These are phyloP conservation scores for Ginglymostoma cirratum DNA, from an alignment of 2,113 vertebrate species.

Conservation along the genomic window DNA sequence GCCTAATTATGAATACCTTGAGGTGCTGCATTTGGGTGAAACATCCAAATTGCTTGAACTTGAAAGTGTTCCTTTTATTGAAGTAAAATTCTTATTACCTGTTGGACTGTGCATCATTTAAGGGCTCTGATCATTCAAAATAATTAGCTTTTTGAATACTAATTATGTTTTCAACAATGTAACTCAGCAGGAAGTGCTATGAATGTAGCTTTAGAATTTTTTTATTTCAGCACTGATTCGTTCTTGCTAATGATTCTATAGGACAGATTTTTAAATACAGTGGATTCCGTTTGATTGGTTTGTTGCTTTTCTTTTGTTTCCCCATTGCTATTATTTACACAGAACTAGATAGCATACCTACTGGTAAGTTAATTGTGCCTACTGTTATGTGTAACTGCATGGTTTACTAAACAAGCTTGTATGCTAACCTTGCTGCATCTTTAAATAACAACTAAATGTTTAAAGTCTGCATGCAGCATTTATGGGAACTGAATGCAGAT, in stretches of 20 bases:
- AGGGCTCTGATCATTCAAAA: neutral
- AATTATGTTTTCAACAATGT: neutral
- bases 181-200: neutral
- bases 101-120: neutral
- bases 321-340: conserved; percentile 75
- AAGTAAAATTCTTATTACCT: neutral
- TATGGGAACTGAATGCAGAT: conserved; percentile 43
- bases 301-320: conserved; percentile 75
- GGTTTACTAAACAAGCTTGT: conserved; percentile 65
- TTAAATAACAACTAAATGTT: conserved; percentile 48
- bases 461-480: conserved; percentile 58
- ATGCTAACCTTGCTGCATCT: conserved; percentile 63
- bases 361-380: conserved; percentile 82
- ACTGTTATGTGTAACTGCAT: conserved; percentile 64
- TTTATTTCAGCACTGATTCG: conserved; percentile 25
- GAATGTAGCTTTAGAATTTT: neutral
- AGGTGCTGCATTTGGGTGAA: neutral
- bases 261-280: conserved; percentile 49
- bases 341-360: conserved; percentile 90
- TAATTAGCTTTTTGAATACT: neutral
- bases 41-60: neutral
- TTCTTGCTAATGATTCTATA: conserved; percentile 10
- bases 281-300: conserved; percentile 81
- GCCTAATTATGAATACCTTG: neutral
- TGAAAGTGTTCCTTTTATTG: neutral